phyloP scores from a whole-genome alignment of 2,113 vertebrate species.

The Microcebus griseorufus region DNA sequence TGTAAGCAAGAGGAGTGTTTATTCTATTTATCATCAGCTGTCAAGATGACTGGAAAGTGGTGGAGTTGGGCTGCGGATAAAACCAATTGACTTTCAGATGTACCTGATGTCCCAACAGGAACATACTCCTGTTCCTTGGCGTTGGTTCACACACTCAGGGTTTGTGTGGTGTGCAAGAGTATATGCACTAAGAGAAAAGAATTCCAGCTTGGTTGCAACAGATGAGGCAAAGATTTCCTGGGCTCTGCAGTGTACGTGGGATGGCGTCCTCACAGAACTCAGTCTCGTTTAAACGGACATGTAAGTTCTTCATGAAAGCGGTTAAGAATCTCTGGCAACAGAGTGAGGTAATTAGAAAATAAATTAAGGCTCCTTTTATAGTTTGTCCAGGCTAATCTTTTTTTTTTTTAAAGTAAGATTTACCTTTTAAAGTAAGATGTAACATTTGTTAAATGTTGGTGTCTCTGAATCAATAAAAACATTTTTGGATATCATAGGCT shows the following conservation, averaged over 20 bases:
- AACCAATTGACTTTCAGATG: background rate
- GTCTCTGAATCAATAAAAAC: background rate
- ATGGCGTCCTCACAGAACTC: background rate
- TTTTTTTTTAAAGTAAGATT: background rate
- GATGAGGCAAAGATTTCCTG: background rate
- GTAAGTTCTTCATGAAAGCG: background rate
- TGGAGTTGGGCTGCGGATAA: constrained; percentile 7
- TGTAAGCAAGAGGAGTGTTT: constrained; percentile 28
- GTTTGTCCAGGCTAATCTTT: background rate
- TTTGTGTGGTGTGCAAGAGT: background rate
- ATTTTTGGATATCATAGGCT: background rate
- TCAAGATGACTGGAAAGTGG: constrained; percentile 28
- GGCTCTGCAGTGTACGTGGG: background rate
- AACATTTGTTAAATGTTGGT: constrained; percentile 7
- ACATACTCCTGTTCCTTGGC: background rate
- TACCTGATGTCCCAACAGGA: background rate
- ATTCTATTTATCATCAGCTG: background rate
- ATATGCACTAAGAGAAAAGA: background rate
- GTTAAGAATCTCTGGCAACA: background rate
- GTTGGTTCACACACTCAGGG: background rate
- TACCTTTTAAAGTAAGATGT: constrained; percentile 29
- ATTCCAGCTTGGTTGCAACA: background rate
- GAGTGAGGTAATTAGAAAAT: constrained; percentile 1
- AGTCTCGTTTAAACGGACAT: background rate
- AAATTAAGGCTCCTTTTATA: background rate